A percentile compares a stretch with the other conserved stretches of the same genome.
Evolutionary conservation across 2,888 invertebrate species (phyloP).

Genomic region (Stratiomys singularior): DNA sequence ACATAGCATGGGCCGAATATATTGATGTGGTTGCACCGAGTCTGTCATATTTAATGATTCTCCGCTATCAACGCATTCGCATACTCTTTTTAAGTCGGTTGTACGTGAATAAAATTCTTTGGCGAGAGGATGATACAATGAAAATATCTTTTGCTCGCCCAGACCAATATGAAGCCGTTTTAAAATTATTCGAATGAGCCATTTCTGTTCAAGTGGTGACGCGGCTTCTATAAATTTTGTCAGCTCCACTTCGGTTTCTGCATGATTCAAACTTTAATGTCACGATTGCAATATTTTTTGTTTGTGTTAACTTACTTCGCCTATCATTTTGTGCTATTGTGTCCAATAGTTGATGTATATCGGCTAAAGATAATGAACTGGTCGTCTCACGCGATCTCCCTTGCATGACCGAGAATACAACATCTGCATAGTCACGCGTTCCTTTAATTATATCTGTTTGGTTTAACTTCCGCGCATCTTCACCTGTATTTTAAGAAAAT

Average conservation of each 20-base stretch:
- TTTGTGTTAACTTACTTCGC: slow-evolving; percentile 68
- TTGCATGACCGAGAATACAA: slow-evolving; percentile 77
- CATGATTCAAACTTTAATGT: slow-evolving; percentile 29
- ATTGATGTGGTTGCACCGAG: slow-evolving; percentile 71
- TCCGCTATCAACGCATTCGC: slow-evolving; percentile 53
- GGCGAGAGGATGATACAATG: slow-evolving; percentile 82
- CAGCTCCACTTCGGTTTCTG: slow-evolving; percentile 72
- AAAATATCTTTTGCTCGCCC: slow-evolving; percentile 76
- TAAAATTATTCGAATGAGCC: slow-evolving; percentile 88
- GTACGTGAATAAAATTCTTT: slow-evolving; percentile 78
- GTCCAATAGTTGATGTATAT: slow-evolving; percentile 81
- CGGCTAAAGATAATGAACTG: slow-evolving; percentile 71
- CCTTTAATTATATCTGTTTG: slow-evolving; percentile 53
- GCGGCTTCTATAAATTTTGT: slow-evolving; percentile 74
- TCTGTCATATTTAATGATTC: slow-evolving; percentile 53
- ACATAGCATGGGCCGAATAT: slow-evolving; percentile 90
- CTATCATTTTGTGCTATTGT: slow-evolving; percentile 75
- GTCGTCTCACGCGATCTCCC: slow-evolving; percentile 65
- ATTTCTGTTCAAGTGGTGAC: slow-evolving; percentile 83
- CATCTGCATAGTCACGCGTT: slow-evolving; percentile 81
- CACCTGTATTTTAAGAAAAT: no score
- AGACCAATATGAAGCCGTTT: slow-evolving; percentile 85
- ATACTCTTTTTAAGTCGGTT: slow-evolving; percentile 75
- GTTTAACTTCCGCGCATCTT: slow-evolving; percentile 62
- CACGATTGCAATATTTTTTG: neutral